These are phyloP conservation scores for Drosophila miranda DNA, from an alignment of 1,140 invertebrate genomes.

Conservation along the genomic window DNA sequence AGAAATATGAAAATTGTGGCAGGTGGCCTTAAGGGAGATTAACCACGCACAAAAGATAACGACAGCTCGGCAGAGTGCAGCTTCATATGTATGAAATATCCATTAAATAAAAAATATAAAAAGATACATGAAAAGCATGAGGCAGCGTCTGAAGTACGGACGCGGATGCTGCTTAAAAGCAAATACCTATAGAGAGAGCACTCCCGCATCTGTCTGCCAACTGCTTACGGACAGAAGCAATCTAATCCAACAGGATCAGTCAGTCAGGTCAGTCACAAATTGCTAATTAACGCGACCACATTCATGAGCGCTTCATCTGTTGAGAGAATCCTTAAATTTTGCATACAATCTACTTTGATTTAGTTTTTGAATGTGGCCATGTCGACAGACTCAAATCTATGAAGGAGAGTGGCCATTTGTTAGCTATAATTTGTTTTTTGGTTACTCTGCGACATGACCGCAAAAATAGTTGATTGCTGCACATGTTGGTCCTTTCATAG, in stretches of 20 bases:
- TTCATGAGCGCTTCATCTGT: background rate
- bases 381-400: constrained; percentile 36
- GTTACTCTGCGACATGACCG: constrained; percentile 1
- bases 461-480: constrained; percentile 13
- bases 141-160: background rate
- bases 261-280: constrained; percentile 3
- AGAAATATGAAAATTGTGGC: constrained; percentile 2
- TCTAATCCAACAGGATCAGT: no score
- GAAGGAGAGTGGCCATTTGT: constrained; percentile 20
- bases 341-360: background rate
- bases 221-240: constrained; percentile 45
- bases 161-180: no score
- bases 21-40: constrained; percentile 40
- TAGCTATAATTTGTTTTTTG: background rate
- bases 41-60: constrained; percentile 41
- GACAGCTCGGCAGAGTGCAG: constrained; percentile 5
- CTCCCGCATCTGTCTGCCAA: constrained; percentile 33
- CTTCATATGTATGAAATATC: constrained; percentile 34
- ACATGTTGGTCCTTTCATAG: background rate
- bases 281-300: background rate
- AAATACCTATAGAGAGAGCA: no score
- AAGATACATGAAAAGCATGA: constrained; percentile 37
- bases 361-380: constrained; percentile 13
- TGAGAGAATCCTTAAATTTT: background rate
- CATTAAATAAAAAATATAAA: constrained; percentile 56